Evolutionary conservation across 2,113 vertebrate genomes (phyloP), one percentile per base, ranked within the genome.

Genomic region (Megaptera novaeangliae): DNA sequence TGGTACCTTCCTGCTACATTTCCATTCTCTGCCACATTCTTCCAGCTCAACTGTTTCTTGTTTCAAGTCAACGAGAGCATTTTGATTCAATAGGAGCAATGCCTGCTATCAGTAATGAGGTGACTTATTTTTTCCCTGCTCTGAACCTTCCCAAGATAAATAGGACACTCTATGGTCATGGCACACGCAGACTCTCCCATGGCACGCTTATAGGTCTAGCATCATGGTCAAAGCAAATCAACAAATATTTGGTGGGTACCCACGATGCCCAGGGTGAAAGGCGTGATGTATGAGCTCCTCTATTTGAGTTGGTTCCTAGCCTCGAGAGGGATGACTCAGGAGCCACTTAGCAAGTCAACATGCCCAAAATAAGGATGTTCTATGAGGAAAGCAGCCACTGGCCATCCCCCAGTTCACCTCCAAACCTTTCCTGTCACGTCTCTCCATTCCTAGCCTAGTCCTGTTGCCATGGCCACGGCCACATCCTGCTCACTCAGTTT

Each of bases 291-390:
- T 97, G 69, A 91, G 69, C 8, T 39, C 61, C 34, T 97, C 95
- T 97, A n/a, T 98, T 98, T 97, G 86, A 36, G 52, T 94, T 97
- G 94, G 94, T 97, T 90, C 93, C 74, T 71, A 27, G 88, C 96
- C 75, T 92, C 9, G 0, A 94, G 77, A 94, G 63, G 23, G n/a
- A 96, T 97, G 97, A 98, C 95, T 98, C 97, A 98, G 96, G 92
- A 13, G 83, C 92, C 59, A 18, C 95, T 90, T 91, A 91, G 69
- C 78, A 77, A 96, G 95, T 68, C 96, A 95, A 77, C 78, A 87
- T 71, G 88, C 96, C 95, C 34, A n/a, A 97, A 96, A 96, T 92
- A 96, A 97, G 96, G 84, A 7, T 80, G 86, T 85, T 72, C 95
- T 57, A 0, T 87, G 95, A 97, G 86, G 83, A 55, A 87, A 34